A percentile compares a stretch with the other conserved stretches of the same genome.
Evolutionary conservation across 2,888 invertebrate genomes (phyloP).

Genomic region (Acanthosoma haemorrhoidale): DNA sequence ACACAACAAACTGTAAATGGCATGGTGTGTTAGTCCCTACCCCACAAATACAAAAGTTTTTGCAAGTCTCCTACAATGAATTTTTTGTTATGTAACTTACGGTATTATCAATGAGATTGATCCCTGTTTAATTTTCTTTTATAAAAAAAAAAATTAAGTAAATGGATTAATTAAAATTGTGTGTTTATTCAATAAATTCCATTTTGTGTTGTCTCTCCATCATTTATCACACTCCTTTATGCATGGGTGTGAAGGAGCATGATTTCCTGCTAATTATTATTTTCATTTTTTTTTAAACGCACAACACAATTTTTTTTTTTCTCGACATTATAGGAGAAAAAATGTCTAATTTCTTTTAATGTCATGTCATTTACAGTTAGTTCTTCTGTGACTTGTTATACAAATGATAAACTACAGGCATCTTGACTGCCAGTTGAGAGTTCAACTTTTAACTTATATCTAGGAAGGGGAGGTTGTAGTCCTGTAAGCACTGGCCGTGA

Average conservation of each 20-base stretch:
- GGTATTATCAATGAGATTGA: too few relatives aligned
- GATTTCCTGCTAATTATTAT: neutral
- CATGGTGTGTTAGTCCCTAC: constrained; percentile 16
- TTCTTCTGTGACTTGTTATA: constrained; percentile 18
- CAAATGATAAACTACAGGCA: constrained; percentile 20
- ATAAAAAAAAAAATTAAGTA: neutral
- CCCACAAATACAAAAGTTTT: too few relatives aligned
- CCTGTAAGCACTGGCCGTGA: constrained; percentile 55
- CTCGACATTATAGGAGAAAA: neutral
- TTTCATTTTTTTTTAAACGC: neutral
- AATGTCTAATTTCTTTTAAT: constrained; percentile 19
- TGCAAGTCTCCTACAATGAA: too few relatives aligned
- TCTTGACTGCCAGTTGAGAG: constrained; percentile 25
- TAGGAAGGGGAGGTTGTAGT: constrained; percentile 45
- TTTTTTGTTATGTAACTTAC: too few relatives aligned
- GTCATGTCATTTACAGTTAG: constrained; percentile 30
- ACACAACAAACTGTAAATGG: constrained; percentile 28
- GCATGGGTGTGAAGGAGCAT: constrained; percentile 27
- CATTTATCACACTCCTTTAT: constrained; percentile 14
- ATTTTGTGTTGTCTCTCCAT: neutral
- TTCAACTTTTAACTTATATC: constrained; percentile 22
- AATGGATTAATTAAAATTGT: neutral
- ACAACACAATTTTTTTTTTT: neutral
- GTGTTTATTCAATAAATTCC: neutral
- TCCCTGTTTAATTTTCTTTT: neutral